These are phyloP conservation scores for Campylomormyrus numenius DNA, from an alignment of 2,113 vertebrate genomes.

Conservation along the genomic window DNA sequence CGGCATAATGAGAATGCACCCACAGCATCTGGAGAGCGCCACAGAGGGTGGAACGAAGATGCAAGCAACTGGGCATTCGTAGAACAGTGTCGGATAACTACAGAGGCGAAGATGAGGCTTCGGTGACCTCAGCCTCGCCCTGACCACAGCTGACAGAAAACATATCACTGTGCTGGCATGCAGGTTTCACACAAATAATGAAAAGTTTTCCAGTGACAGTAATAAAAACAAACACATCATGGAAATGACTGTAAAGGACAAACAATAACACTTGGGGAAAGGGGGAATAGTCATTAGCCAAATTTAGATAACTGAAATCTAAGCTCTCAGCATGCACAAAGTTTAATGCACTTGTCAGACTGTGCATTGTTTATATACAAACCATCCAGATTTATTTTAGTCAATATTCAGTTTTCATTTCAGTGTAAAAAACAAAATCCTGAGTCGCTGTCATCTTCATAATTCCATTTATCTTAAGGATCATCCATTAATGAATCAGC, in stretches of 20 bases:
- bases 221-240: not conserved
- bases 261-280: not conserved
- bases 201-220: not conserved
- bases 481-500: not conserved
- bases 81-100: not conserved
- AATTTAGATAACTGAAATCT: not conserved
- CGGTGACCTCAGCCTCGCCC: not conserved
- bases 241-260: not conserved
- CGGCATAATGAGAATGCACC: not conserved
- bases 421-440: not conserved
- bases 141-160: not conserved
- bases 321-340: not conserved
- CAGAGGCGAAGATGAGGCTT: not conserved
- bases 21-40: not conserved
- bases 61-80: not conserved
- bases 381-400: slow-evolving; percentile 4
- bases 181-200: not conserved
- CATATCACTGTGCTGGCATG: not conserved
- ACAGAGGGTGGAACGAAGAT: not conserved
- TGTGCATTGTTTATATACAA: not conserved
- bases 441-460: not conserved
- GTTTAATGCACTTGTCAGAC: not conserved
- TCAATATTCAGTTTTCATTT: not conserved
- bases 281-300: not conserved
- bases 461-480: not conserved